These are phyloP conservation scores for Peucedramus taeniatus DNA, from an alignment of 2,113 vertebrate genomes.

Conservation along the genomic window DNA sequence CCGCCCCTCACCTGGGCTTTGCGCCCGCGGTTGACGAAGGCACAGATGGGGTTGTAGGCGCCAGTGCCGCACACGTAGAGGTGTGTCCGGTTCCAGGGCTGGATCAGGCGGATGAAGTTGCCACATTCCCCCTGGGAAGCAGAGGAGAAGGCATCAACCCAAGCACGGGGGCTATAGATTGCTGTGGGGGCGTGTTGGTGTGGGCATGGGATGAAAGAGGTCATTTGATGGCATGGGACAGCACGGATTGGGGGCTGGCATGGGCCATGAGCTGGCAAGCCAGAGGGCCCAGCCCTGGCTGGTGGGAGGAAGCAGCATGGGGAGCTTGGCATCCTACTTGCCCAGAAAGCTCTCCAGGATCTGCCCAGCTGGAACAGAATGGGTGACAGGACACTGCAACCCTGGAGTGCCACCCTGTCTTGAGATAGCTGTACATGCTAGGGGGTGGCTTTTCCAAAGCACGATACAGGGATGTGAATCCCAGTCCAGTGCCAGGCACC, in stretches of 20 bases:
- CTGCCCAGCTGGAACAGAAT: background rate
- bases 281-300: background rate
- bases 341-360: background rate
- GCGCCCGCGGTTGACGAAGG: conserved; percentile 93
- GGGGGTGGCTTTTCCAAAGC: background rate
- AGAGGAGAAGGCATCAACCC: background rate
- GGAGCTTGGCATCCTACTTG: background rate
- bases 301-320: background rate
- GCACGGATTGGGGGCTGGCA: background rate
- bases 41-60: conserved; percentile 96
- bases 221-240: background rate
- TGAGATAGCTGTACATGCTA: accelerated
- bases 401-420: too few relatives aligned
- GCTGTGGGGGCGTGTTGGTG: accelerated
- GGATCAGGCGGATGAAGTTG: conserved; percentile 97
- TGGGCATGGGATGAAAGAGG: too few relatives aligned
- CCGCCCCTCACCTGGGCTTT: conserved; percentile 87
- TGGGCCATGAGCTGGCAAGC: accelerated
- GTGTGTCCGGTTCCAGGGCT: conserved; percentile 98
- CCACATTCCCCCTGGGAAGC: conserved; percentile 90
- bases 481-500: background rate
- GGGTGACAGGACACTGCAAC: background rate
- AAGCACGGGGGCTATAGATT: background rate
- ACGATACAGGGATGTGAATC: background rate
- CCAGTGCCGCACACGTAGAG: conserved; percentile 96